Conservation (phyloP, 2,888 invertebrate genomes). For the Sepioteuthis lessoniana region DNA sequence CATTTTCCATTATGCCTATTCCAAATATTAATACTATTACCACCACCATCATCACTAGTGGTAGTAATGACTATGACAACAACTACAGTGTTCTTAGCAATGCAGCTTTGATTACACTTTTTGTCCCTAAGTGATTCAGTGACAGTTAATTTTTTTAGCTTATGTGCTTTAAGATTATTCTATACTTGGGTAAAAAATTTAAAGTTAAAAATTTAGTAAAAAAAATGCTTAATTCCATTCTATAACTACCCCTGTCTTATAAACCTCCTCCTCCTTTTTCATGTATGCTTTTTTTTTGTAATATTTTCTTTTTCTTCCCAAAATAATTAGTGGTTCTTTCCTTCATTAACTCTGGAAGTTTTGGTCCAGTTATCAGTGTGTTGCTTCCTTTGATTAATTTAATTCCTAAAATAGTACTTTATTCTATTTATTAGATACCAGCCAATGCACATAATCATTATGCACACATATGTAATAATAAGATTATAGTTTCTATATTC, state of each 20-base stretch:
- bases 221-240: not conserved
- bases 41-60: too few relatives aligned
- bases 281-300: not conserved
- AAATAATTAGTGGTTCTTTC: not conserved
- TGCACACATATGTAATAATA: not conserved
- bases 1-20: too few relatives aligned
- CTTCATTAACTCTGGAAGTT: not conserved
- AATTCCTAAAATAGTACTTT: not conserved
- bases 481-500: too few relatives aligned
- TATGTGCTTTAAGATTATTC: not conserved
- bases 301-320: not conserved
- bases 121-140: not conserved
- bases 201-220: too few relatives aligned
- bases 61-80: not conserved
- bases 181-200: not conserved
- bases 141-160: not conserved
- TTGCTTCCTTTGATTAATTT: not conserved
- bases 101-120: not conserved
- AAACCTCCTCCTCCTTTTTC: too few relatives aligned
- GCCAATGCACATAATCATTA: not conserved
- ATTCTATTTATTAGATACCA: not conserved
- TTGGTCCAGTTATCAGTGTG: not conserved
- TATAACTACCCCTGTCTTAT: not conserved
- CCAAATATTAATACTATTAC: too few relatives aligned
- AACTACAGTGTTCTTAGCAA: not conserved